Evolutionary conservation across 2,113 vertebrate genomes (phyloP).

Genomic region (Tauraco erythrolophus): DNA sequence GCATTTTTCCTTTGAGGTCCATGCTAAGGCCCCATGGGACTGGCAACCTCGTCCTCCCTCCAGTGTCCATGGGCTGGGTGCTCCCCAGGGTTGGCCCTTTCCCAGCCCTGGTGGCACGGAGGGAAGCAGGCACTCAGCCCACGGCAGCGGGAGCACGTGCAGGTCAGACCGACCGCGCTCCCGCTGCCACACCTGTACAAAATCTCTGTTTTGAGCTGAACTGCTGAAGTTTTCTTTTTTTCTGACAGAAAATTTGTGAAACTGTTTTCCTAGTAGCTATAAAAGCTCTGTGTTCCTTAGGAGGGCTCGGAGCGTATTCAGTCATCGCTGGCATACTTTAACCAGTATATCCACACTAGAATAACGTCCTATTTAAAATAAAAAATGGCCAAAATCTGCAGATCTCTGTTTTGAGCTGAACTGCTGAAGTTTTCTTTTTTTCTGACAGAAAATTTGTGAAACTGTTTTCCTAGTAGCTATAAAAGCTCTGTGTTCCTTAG

Average conservation of each 20-base stretch:
- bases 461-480: neutral
- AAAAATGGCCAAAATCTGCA: neutral
- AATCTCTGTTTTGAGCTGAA: fast-evolving
- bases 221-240: neutral
- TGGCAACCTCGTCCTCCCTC: fast-evolving
- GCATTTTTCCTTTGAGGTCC: neutral
- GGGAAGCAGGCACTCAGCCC: neutral
- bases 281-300: neutral
- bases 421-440: neutral
- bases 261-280: neutral
- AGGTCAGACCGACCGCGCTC: fast-evolving
- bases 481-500: neutral
- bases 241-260: neutral
- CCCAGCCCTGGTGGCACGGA: fast-evolving
- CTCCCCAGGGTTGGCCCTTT: neutral
- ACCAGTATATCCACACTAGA: neutral
- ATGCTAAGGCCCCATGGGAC: neutral
- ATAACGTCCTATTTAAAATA: neutral
- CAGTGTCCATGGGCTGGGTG: neutral
- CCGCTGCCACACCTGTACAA: neutral
- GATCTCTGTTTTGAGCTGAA: fast-evolving
- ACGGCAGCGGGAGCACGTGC: fast-evolving
- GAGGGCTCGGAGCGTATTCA: neutral
- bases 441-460: neutral
- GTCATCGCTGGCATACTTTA: neutral